Evolutionary conservation across 2,797 vertebrate species (phyloP).

Genomic region (Labeo calbasu): DNA sequence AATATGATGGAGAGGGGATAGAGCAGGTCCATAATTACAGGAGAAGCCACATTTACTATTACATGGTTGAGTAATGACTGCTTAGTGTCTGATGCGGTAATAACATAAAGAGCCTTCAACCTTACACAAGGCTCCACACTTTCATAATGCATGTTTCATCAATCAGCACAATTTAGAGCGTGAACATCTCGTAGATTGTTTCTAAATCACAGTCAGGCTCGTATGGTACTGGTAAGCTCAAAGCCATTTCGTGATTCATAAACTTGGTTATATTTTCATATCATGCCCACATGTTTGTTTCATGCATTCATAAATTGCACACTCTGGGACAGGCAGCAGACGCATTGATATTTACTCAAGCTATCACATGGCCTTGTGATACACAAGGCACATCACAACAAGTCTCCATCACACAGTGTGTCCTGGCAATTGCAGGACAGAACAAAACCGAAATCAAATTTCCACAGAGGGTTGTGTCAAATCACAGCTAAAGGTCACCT

Average conservation of each 20-base stretch:
- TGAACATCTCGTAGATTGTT: slow-evolving; percentile 8
- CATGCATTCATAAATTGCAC: slow-evolving; percentile 16
- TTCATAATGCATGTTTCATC: slow-evolving; percentile 30
- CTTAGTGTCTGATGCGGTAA: slow-evolving; percentile 2
- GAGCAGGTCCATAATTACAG: slow-evolving; percentile 17
- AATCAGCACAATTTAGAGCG: background rate
- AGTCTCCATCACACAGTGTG: slow-evolving; percentile 29
- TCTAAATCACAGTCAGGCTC: slow-evolving; percentile 3
- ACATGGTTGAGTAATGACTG: slow-evolving; percentile 34
- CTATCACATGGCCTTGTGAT: slow-evolving; percentile 34
- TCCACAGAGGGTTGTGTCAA: slow-evolving; percentile 51
- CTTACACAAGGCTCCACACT: background rate
- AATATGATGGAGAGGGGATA: slow-evolving; percentile 12
- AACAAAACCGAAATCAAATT: slow-evolving; percentile 43
- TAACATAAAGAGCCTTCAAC: slow-evolving; percentile 15
- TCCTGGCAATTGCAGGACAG: slow-evolving; percentile 49
- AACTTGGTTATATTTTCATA: slow-evolving; percentile 12
- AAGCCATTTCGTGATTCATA: slow-evolving; percentile 37
- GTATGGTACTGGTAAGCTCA: background rate
- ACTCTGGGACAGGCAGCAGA: slow-evolving; percentile 11
- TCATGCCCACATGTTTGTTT: slow-evolving; percentile 26
- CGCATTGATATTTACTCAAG: slow-evolving; percentile 40
- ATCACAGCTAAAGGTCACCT: slow-evolving; percentile 61
- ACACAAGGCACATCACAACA: slow-evolving; percentile 36
- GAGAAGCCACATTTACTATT: slow-evolving; percentile 16